Evolutionary conservation across 2,888 invertebrate species (phyloP).

Genomic region (Dicyrtoma fusca): DNA sequence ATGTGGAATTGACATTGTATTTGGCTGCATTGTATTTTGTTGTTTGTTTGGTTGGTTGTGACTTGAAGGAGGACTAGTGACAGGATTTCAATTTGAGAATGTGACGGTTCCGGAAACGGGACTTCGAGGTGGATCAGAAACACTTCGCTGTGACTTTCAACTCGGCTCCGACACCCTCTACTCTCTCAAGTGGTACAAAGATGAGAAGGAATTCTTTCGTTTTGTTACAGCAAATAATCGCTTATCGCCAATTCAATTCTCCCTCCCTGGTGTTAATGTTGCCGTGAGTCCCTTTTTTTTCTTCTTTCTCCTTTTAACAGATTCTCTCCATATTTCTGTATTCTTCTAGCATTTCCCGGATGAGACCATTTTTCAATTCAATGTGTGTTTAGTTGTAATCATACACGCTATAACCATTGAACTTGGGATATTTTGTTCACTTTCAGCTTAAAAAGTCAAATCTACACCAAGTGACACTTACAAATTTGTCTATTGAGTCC

Average conservation of each 20-base stretch:
- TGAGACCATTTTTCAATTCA: neutral
- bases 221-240: neutral
- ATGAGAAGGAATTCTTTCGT: slow-evolving; percentile 49
- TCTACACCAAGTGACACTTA: slow-evolving; percentile 43
- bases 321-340: neutral
- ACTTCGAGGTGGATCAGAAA: slow-evolving; percentile 46
- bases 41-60: neutral
- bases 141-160: slow-evolving; percentile 46
- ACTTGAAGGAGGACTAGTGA: slow-evolving; percentile 17
- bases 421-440: too few relatives aligned
- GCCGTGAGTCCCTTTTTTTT: slow-evolving; percentile 41
- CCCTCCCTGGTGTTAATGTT: slow-evolving; percentile 47
- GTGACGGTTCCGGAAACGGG: slow-evolving; percentile 41
- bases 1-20: neutral
- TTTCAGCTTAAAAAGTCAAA: slow-evolving; percentile 42
- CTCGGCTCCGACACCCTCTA: slow-evolving; percentile 50
- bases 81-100: slow-evolving; percentile 41
- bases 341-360: neutral
- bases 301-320: neutral
- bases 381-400: too few relatives aligned
- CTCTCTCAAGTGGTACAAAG: slow-evolving; percentile 52
- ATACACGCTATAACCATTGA: too few relatives aligned
- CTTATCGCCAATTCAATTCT: slow-evolving; percentile 18
- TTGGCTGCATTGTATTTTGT: neutral
- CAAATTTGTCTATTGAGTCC: slow-evolving; percentile 47